These are phyloP conservation scores for Chaenocephalus aceratus DNA, from an alignment of 2,113 vertebrate species.

Conservation along the genomic window DNA sequence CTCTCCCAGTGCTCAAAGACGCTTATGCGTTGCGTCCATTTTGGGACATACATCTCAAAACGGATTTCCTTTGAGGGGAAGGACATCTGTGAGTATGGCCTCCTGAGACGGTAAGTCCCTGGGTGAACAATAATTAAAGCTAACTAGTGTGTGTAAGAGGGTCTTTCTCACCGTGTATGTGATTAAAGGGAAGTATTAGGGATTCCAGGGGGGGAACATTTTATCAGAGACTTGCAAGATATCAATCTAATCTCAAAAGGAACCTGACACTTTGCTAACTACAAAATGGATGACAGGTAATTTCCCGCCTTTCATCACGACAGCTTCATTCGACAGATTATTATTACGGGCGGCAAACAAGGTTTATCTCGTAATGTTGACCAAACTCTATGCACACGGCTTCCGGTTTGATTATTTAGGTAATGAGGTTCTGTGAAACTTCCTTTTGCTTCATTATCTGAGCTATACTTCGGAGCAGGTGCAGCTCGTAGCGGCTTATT, in stretches of 20 bases:
- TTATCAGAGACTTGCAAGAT: constrained; percentile 39
- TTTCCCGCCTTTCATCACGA: constrained; percentile 31
- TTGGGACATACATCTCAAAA: constrained; percentile 1
- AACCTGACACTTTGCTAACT: constrained; percentile 30
- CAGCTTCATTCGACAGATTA: constrained; percentile 48
- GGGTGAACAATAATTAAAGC: constrained; percentile 27
- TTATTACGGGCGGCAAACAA: constrained; percentile 40
- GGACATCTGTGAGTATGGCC: not conserved
- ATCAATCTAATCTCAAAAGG: not conserved
- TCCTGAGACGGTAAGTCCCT: not conserved
- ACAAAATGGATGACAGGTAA: constrained; percentile 25
- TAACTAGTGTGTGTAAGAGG: constrained; percentile 12
- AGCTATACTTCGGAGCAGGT: constrained; percentile 24
- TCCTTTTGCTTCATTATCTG: constrained; percentile 21
- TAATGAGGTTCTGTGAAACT: constrained; percentile 44
- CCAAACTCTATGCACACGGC: not conserved
- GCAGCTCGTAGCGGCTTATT: constrained; percentile 20
- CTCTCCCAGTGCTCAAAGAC: too few species aligned
- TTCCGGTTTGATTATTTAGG: constrained; percentile 43
- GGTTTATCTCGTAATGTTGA: constrained; percentile 11
- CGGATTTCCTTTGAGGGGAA: constrained; percentile 4
- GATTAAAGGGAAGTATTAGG: constrained; percentile 23
- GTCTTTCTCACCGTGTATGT: not conserved
- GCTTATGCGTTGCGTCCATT: not conserved
- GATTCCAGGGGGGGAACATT: constrained; percentile 22